Evolutionary conservation across 2,888 invertebrate species (phyloP), one percentile per base, ranked within the genome.

Genomic region (Mallateleia sp.): DNA sequence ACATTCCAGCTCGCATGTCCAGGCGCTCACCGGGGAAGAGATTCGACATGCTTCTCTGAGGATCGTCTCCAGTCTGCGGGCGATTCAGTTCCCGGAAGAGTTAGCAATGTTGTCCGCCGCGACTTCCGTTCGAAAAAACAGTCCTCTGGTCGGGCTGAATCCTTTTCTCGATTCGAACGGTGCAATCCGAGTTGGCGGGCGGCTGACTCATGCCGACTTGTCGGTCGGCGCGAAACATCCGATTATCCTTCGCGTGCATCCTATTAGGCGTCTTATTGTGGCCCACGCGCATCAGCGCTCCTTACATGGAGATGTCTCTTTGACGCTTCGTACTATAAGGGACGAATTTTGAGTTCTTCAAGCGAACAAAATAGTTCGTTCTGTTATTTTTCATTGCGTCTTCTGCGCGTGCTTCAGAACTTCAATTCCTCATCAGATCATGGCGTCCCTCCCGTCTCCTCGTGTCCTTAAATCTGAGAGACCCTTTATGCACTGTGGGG

Each of bases 381-480:
- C n/a, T n/a, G n/a, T n/a, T n/a, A n/a, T n/a, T n/a, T 81, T 1
- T 20, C 71, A 83, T 18, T 88, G 88, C 54, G 22, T 86, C 1
- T 25, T 32, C 1, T 83, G 88, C 45, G 66, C 66, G 0, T 32
- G 83, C 15, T 32, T 60, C 6, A 52, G 47, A 18, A 38, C 20
- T 4, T 5, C 4, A 3, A 14, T 14, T 45, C 4, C 28, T 3
- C 3, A 20, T 4, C 54, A 54, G 14, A 7, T 54, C 8, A 54
- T 54, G 54, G 54, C 25, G 1, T 3, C 22, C 1, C 22, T 54
- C 6, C 54, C 54, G 22, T 11, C 24, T 7, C 24, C 22, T 2
- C 22, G 54, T 2, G 54, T 54, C 14, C 8, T 22, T 6, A 6
- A 25, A 9, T n/a, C 54, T 5, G 54, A 22, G 7, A 24, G 54